Conservation (phyloP, 2,797 vertebrate species). For the Lepus townsendii region DNA sequence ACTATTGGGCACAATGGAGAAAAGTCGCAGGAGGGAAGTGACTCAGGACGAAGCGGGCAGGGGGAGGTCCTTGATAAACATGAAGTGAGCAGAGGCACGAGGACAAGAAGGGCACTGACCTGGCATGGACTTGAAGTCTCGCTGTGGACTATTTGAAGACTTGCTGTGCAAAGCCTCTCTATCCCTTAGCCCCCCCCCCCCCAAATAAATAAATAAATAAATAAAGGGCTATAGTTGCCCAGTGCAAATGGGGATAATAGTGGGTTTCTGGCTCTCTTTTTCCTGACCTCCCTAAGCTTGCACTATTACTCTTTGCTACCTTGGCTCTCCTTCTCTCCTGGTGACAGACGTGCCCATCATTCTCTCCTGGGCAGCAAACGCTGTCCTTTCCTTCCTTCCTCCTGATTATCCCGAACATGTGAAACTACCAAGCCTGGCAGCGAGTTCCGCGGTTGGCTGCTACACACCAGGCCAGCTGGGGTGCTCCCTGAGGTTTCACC, state of each 20-base stretch:
- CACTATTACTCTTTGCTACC: not conserved
- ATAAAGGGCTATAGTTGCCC: not conserved
- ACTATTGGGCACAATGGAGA: not conserved
- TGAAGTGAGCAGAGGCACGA: not conserved
- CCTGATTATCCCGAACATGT: not conserved
- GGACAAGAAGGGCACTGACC: no score
- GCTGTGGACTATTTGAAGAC: not conserved
- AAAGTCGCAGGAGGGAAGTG: not conserved
- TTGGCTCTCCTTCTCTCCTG: not conserved
- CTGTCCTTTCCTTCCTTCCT: not conserved
- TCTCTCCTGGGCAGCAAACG: not conserved
- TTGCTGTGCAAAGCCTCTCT: not conserved
- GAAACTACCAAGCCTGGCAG: not conserved
- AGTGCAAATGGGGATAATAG: no score
- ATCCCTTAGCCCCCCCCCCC: not conserved
- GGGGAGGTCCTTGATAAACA: not conserved
- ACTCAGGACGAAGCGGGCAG: not conserved
- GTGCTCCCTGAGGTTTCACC: not conserved
- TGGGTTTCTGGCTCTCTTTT: no score
- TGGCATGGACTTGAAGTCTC: not conserved
- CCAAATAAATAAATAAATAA: no score
- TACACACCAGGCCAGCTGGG: fast-evolving
- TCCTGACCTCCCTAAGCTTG: not conserved
- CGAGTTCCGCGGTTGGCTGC: not conserved
- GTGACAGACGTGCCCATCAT: not conserved